Evolutionary conservation across 1,140 invertebrate genomes (phyloP).

Genomic region (Leptopilina boulardi): DNA sequence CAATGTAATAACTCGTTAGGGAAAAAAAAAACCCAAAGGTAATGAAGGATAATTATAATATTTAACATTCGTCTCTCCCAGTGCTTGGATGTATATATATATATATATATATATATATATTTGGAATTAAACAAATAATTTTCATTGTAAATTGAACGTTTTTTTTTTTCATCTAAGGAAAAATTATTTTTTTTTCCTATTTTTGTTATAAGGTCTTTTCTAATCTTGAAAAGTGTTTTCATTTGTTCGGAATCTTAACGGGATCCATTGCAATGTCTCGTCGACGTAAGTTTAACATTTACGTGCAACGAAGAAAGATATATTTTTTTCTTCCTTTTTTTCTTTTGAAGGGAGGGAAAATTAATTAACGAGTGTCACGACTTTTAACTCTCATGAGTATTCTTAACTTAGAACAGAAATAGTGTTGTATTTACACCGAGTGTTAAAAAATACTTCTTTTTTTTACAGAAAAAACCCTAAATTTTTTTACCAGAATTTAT

Average conservation of each 20-base stretch:
- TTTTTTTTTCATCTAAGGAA: background rate
- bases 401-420: background rate
- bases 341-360: background rate
- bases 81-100: too few relatives aligned
- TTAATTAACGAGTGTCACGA: constrained; percentile 24
- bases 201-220: background rate
- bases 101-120: too few relatives aligned
- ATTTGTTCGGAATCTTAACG: constrained; percentile 8
- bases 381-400: background rate
- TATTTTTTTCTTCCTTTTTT: too few relatives aligned
- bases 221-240: constrained; percentile 13
- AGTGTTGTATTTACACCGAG: background rate
- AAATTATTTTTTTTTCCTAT: too few relatives aligned
- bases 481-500: too few relatives aligned
- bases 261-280: background rate
- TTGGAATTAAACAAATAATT: background rate
- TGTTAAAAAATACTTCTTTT: background rate
- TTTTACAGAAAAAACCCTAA: too few relatives aligned
- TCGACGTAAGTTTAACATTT: background rate
- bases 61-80: background rate
- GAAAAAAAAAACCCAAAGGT: background rate
- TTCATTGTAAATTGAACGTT: background rate
- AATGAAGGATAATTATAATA: constrained; percentile 8
- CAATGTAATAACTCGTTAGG: background rate
- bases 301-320: background rate